Evolutionary conservation across 2,113 vertebrate genomes (phyloP).

Genomic region (Calyptommatus sinebrachiatus): DNA sequence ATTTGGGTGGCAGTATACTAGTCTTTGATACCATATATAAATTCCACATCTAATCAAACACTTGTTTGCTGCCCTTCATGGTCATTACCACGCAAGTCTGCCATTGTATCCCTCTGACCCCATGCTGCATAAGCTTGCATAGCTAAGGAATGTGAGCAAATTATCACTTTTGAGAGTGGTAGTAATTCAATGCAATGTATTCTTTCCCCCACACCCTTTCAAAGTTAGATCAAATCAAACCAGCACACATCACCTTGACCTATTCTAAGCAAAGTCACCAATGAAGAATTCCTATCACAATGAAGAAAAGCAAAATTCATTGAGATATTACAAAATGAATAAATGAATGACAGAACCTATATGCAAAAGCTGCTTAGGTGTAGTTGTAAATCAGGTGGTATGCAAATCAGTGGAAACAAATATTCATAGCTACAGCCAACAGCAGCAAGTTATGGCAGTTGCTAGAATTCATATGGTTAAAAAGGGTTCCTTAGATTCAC

Average conservation of each 20-base stretch:
- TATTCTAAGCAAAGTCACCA: neutral
- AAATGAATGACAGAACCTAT: neutral
- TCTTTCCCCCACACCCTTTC: too few species aligned
- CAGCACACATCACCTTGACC: too few species aligned
- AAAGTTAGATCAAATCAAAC: neutral
- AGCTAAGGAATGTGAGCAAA: too few species aligned
- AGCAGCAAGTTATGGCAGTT: neutral
- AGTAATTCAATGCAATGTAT: neutral
- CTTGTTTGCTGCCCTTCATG: too few species aligned
- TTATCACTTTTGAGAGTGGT: neutral
- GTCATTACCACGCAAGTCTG: too few species aligned
- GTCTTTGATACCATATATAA: too few species aligned
- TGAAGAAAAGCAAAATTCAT: neutral
- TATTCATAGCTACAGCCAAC: fast-evolving
- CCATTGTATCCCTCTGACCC: too few species aligned
- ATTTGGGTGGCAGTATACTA: too few species aligned
- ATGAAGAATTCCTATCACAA: neutral
- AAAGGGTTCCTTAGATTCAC: neutral
- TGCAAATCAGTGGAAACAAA: neutral
- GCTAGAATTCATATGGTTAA: neutral
- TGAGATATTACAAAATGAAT: neutral
- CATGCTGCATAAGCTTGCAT: too few species aligned
- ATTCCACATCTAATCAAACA: too few species aligned
- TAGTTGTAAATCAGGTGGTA: neutral
- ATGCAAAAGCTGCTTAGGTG: neutral